Conservation (phyloP, 2,888 invertebrate species). For the Myopa tessellatipennis region DNA sequence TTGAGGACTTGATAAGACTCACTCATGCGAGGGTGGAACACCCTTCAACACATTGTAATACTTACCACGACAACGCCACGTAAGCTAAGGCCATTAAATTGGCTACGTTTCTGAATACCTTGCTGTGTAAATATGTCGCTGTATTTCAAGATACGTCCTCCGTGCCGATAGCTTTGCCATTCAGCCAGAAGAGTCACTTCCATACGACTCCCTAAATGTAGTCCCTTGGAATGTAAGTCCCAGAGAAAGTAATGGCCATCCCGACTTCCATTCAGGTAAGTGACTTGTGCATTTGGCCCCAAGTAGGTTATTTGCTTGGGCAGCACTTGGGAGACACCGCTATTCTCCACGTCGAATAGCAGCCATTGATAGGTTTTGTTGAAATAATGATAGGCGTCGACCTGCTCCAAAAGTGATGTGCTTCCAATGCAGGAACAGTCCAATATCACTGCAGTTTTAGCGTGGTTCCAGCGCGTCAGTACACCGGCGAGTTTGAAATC, state of each 20-base stretch:
- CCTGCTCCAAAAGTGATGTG: constrained; percentile 47
- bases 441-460: constrained; percentile 55
- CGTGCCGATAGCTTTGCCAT: constrained; percentile 32
- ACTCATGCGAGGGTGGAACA: too few relatives aligned
- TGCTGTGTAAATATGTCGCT: constrained; percentile 55
- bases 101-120: constrained; percentile 53
- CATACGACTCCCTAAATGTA: constrained; percentile 56
- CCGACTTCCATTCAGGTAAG: constrained; percentile 53
- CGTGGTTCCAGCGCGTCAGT: constrained; percentile 51
- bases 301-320: constrained; percentile 51
- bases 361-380: constrained; percentile 66
- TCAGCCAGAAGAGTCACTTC: constrained; percentile 52
- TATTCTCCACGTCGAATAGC: constrained; percentile 53
- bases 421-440: constrained; percentile 54
- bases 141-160: constrained; percentile 40
- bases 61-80: constrained; percentile 62
- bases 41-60: constrained; percentile 22
- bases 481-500: constrained; percentile 46
- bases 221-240: constrained; percentile 63
- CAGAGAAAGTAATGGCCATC: constrained; percentile 49
- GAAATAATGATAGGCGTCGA: constrained; percentile 55
- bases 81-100: constrained; percentile 58
- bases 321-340: constrained; percentile 47
- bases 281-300: constrained; percentile 63
- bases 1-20: background rate